Evolutionary conservation across 2,888 invertebrate species (phyloP).

Genomic region (Ctena decussata): DNA sequence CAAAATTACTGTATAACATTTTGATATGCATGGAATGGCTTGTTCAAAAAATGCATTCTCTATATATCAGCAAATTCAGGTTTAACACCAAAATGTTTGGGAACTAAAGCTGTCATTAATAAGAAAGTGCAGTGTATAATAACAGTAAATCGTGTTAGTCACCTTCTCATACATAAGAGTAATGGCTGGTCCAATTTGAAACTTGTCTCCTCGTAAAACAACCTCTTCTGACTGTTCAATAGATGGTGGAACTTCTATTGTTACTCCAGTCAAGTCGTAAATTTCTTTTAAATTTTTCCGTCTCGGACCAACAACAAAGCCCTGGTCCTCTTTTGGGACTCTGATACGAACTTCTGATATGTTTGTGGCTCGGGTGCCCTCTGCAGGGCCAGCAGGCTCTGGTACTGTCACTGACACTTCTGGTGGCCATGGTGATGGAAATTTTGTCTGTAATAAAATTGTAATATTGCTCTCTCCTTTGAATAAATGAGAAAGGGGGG

Average conservation of each 20-base stretch:
- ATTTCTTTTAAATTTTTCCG: conserved; percentile 46
- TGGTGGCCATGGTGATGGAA: not conserved
- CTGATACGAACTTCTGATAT: conserved; percentile 10
- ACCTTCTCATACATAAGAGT: conserved; percentile 55
- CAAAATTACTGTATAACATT: too few species aligned
- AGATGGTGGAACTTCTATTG: conserved; percentile 42
- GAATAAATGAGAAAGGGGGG: too few species aligned
- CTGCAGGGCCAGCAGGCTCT: not conserved
- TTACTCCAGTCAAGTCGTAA: conserved; percentile 41
- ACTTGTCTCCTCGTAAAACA: conserved; percentile 42
- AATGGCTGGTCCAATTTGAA: conserved; percentile 53
- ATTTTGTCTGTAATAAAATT: too few species aligned
- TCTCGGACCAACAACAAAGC: conserved; percentile 49
- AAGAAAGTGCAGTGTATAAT: too few species aligned
- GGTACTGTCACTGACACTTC: not conserved
- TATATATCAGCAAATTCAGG: too few species aligned
- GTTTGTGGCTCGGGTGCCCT: too few species aligned
- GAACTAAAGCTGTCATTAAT: too few species aligned
- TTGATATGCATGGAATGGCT: too few species aligned
- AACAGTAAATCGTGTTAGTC: too few species aligned
- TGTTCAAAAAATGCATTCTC: too few species aligned
- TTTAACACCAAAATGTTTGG: too few species aligned
- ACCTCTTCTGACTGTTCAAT: conserved; percentile 44
- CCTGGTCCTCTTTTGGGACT: conserved; percentile 48
- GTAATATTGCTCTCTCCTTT: too few species aligned